Conservation (phyloP, 2,797 vertebrate genomes). For the Sebastes diploproa region DNA sequence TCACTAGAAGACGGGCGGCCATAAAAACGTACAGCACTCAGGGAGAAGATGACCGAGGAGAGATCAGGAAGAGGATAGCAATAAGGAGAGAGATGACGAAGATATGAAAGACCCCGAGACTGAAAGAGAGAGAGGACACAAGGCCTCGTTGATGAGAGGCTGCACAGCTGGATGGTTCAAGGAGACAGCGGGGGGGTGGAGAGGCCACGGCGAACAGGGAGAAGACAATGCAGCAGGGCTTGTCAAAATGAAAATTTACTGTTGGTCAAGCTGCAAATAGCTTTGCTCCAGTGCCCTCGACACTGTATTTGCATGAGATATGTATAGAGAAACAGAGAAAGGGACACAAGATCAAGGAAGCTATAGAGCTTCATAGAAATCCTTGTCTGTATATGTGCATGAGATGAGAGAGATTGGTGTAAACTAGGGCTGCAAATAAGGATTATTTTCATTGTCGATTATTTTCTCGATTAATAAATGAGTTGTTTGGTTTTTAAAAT, state of each 20-base stretch:
- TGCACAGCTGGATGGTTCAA: constrained; percentile 68
- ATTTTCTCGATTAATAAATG: too few species aligned
- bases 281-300: constrained; percentile 46
- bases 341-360: neutral
- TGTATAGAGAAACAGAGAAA: neutral
- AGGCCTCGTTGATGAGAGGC: constrained; percentile 67
- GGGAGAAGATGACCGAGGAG: constrained; percentile 21
- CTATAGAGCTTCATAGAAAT: neutral
- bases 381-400: neutral
- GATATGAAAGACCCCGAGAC: constrained; percentile 14
- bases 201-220: constrained; percentile 23
- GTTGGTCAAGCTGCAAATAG: constrained; percentile 65
- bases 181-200: constrained; percentile 36
- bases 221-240: constrained; percentile 66
- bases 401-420: neutral
- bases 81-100: constrained; percentile 17
- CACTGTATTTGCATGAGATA: constrained; percentile 53
- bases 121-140: constrained; percentile 45
- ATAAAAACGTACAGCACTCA: constrained; percentile 47
- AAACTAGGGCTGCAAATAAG: too few species aligned
- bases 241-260: constrained; percentile 79
- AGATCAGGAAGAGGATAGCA: constrained; percentile 13
- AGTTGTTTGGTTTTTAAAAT: too few species aligned
- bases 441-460: too few species aligned
- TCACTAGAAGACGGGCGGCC: constrained; percentile 27